These are phyloP conservation scores for Protophormia terraenovae DNA, from an alignment of 2,888 invertebrate species.

Conservation along the genomic window DNA sequence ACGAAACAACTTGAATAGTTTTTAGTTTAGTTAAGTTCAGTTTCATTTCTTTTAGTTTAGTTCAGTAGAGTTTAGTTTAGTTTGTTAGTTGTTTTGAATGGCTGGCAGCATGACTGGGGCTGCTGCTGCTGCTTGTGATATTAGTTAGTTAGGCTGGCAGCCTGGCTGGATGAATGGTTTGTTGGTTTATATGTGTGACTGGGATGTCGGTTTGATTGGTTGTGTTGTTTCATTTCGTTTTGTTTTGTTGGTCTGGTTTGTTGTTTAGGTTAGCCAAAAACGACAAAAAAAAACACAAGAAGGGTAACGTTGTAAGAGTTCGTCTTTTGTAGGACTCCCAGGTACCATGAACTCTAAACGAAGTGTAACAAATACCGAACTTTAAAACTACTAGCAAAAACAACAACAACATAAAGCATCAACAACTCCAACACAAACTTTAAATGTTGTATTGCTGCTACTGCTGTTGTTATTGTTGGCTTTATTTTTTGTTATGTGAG, in stretches of 20 bases:
- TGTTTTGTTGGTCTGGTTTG: conserved; percentile 34
- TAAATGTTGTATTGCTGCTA: conserved; percentile 27
- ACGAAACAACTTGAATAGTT: conserved; percentile 48
- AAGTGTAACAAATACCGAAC: conserved; percentile 67
- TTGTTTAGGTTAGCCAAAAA: conserved; percentile 24
- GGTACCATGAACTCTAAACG: conserved; percentile 67
- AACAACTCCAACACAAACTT: conserved; percentile 19
- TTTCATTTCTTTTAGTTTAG: conserved; percentile 24
- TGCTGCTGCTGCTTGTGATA: too few species aligned
- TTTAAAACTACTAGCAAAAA: conserved; percentile 50
- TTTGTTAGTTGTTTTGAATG: conserved; percentile 45
- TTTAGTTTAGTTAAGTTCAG: conserved; percentile 36
- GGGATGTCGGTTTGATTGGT: conserved; percentile 44
- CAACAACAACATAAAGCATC: background rate
- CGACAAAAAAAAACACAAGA: conserved; percentile 23
- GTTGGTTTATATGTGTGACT: conserved; percentile 50
- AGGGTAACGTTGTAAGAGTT: conserved; percentile 51
- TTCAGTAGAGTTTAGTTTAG: conserved; percentile 33
- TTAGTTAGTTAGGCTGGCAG: too few species aligned
- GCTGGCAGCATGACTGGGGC: conserved; percentile 29
- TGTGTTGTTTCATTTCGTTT: conserved; percentile 33
- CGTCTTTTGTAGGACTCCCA: conserved; percentile 57
- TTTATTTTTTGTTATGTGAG: conserved; percentile 23
- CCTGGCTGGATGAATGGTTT: conserved; percentile 41
- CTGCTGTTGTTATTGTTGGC: too few species aligned